Evolutionary conservation across 2,797 vertebrate species (phyloP), one percentile per base, ranked within the genome.

Genomic region (Sphaeramia orbicularis): DNA sequence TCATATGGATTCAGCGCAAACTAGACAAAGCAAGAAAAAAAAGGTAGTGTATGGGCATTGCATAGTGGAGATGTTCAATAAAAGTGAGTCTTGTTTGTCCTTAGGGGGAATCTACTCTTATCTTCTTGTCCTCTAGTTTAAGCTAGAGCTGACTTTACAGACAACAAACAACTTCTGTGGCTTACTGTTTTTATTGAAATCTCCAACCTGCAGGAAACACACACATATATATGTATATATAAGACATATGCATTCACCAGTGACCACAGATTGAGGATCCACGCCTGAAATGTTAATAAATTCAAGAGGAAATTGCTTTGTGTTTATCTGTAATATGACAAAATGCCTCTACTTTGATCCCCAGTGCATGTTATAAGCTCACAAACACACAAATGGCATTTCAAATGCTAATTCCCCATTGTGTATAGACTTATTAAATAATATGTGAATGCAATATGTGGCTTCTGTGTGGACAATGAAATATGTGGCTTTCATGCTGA

Each of bases 301-400:
- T 89, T 84, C 80, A 78, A 70, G 59, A 54, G 78, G 86, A 90
- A 86, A 88, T 89, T 86, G 85, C 88, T 83, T 83, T 65, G 78
- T 87, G 81, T 88, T 89, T 87, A 91, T 92, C 87, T 85, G 70
- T 83, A 67, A 86, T 81, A 84, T 81, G 80, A 86, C 84, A 85
- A 86, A 91, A 86, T 64, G 65, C 75, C 75, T 79, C 38, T 65
- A 85, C 86, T 88, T 74, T 83, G 84, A 90, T 86, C 82, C 83
- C 61, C 6, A 32, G 30, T 16, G 32, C 78, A 62, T 82, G 72
- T 79, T 83, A 72, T 78, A 79, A 67, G 84, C 85, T 64, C 67
- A 45, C 74, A 81, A 85, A 86, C 79, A 85, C 80, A 86, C 68
- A 63, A 65, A 74, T 86, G 85, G 71, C 81, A 89, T 92, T 91